A percentile compares a stretch with the other conserved stretches of the same genome.
These are phyloP conservation scores for Spodoptera littoralis DNA, from an alignment of 2,888 invertebrate species.

Conservation along the genomic window DNA sequence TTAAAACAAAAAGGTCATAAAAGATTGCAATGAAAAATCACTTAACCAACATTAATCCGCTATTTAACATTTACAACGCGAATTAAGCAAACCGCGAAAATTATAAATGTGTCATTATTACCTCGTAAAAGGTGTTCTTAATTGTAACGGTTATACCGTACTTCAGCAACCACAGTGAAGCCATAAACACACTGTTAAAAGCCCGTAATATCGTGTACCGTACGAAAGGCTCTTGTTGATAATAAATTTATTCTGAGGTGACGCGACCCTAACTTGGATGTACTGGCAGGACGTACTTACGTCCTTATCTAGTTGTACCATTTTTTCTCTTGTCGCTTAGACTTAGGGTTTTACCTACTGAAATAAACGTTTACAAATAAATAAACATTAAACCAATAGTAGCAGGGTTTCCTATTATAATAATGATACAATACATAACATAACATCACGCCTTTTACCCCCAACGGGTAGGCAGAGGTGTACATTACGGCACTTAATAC, in stretches of 20 bases:
- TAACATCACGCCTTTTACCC: no score
- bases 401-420: no score
- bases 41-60: conserved; percentile 1
- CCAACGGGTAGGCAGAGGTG: no score
- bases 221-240: conserved; percentile 40
- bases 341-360: no score
- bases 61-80: conserved; percentile 19
- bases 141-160: conserved; percentile 51
- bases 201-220: conserved; percentile 39
- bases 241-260: conserved; percentile 30
- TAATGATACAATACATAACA: no score
- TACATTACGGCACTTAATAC: no score
- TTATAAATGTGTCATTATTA: conserved; percentile 51
- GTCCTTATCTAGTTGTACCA: neutral
- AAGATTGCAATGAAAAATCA: conserved; percentile 1
- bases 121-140: conserved; percentile 42
- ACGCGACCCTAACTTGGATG: conserved; percentile 15
- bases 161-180: conserved; percentile 46
- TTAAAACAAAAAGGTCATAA: neutral
- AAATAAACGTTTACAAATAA: no score
- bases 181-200: conserved; percentile 57
- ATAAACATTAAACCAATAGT: no score
- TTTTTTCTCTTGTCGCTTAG: no score
- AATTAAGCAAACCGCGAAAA: conserved; percentile 39
- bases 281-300: neutral